Evolutionary conservation across 1,140 invertebrate species (phyloP).

Genomic region (Papilio polytes): DNA sequence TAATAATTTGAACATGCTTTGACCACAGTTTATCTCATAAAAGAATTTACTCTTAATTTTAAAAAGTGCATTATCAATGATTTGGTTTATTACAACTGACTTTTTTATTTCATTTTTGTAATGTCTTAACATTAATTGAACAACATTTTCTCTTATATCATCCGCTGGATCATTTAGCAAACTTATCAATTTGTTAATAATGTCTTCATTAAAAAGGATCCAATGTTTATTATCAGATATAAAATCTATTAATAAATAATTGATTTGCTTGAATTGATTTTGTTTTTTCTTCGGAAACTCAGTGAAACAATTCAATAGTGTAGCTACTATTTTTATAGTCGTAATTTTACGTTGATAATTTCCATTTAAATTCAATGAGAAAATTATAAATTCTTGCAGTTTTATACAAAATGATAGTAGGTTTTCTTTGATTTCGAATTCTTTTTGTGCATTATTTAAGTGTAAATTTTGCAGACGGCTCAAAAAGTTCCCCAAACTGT

Average conservation of each 20-base stretch:
- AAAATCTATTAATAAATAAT: constrained; percentile 44
- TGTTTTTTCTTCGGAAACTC: constrained; percentile 53
- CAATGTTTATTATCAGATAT: constrained; percentile 47
- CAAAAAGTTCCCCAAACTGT: constrained; percentile 66
- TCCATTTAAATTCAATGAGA: constrained; percentile 54
- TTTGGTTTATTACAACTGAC: constrained; percentile 36
- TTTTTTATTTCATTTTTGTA: constrained; percentile 45
- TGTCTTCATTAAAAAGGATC: constrained; percentile 46
- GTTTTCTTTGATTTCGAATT: constrained; percentile 45
- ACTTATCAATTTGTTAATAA: constrained; percentile 49
- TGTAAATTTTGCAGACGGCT: constrained; percentile 54
- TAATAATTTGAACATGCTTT: constrained; percentile 57
- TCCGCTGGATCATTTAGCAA: constrained; percentile 58
- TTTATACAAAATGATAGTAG: constrained; percentile 58
- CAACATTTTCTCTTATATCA: constrained; percentile 59
- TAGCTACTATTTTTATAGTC: constrained; percentile 55
- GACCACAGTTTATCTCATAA: constrained; percentile 59
- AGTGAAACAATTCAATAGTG: constrained; percentile 53
- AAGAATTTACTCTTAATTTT: constrained; percentile 61
- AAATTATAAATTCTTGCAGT: constrained; percentile 59
- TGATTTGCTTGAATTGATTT: constrained; percentile 45
- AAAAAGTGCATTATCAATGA: constrained; percentile 50
- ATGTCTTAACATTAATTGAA: constrained; percentile 50
- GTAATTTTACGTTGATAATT: constrained; percentile 75
- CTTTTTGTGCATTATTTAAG: constrained; percentile 53